These are phyloP conservation scores for Acanthis flammea DNA, from an alignment of 2,797 vertebrate species.

Conservation along the genomic window DNA sequence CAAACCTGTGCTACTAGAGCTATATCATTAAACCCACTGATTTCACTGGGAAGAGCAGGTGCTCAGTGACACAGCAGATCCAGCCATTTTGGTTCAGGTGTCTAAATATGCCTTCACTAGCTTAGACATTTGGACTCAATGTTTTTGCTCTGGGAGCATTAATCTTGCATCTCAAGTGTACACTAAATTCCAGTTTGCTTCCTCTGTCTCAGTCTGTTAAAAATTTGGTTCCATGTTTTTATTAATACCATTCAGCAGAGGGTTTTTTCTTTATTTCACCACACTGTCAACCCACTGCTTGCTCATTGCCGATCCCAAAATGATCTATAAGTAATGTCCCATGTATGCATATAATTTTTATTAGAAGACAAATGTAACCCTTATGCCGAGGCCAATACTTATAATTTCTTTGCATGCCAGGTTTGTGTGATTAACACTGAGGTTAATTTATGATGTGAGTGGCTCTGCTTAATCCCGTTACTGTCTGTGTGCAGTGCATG, in stretches of 20 bases:
- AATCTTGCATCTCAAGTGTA: constrained; percentile 52
- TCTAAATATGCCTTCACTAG: constrained; percentile 15
- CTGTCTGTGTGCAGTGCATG: constrained; percentile 11
- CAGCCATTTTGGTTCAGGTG: background rate
- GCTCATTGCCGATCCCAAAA: background rate
- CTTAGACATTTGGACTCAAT: constrained; percentile 26
- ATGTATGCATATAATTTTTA: background rate
- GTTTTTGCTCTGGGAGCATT: constrained; percentile 36
- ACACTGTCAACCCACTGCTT: background rate
- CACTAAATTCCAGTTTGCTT: constrained; percentile 40
- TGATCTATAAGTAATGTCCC: background rate
- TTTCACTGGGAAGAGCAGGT: background rate
- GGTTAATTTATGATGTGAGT: constrained; percentile 15
- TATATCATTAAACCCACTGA: background rate
- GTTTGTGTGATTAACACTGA: background rate
- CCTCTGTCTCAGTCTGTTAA: constrained; percentile 41
- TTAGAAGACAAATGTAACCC: background rate
- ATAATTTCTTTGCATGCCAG: background rate
- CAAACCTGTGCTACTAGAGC: background rate
- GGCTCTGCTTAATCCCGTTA: constrained; percentile 21
- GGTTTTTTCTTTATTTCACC: background rate
- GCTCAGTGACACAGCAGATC: background rate
- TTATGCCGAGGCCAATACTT: background rate
- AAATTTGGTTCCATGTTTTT: constrained; percentile 40
- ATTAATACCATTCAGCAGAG: constrained; percentile 35